A percentile compares a stretch with the other conserved stretches of the same genome.
Conservation (phyloP, 2,888 invertebrate species). For the Zele albiditarsus region DNA sequence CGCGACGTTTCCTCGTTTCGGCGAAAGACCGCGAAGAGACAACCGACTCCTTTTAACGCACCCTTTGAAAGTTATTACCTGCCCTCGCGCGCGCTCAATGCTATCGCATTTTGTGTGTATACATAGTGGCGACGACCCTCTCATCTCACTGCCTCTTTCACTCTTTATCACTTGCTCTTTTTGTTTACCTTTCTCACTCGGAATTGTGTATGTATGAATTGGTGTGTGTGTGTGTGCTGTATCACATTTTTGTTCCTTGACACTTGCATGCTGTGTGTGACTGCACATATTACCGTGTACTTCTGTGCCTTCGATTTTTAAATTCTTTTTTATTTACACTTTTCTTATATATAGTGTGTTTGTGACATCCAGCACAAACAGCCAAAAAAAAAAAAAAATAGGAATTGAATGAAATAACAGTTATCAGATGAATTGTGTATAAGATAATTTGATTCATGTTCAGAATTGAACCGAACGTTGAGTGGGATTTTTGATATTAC, state of each 20-base stretch:
- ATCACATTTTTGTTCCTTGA: not conserved
- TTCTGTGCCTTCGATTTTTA: not conserved
- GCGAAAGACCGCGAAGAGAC: slow-evolving; percentile 49
- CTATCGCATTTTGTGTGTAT: slow-evolving; percentile 32
- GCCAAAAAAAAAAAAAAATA: not conserved
- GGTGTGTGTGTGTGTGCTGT: not conserved
- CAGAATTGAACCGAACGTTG: no score
- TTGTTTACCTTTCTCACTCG: not conserved
- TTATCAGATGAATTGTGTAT: no score
- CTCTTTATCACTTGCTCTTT: not conserved
- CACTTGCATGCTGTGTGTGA: not conserved
- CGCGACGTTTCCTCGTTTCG: slow-evolving; percentile 61
- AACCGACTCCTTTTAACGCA: slow-evolving; percentile 50
- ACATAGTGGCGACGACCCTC: not conserved
- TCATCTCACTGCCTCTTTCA: not conserved
- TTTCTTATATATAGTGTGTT: not conserved
- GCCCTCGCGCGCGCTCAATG: slow-evolving; percentile 41
- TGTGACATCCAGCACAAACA: not conserved
- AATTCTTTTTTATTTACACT: not conserved
- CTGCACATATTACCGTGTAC: not conserved
- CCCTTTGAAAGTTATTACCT: slow-evolving; percentile 42
- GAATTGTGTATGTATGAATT: no score
- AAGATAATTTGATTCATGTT: no score
- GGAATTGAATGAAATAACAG: not conserved
- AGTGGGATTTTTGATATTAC: no score